phyloP scores from a whole-genome alignment of 2,113 vertebrate species.

The Tretioscincus oriximinensis region DNA sequence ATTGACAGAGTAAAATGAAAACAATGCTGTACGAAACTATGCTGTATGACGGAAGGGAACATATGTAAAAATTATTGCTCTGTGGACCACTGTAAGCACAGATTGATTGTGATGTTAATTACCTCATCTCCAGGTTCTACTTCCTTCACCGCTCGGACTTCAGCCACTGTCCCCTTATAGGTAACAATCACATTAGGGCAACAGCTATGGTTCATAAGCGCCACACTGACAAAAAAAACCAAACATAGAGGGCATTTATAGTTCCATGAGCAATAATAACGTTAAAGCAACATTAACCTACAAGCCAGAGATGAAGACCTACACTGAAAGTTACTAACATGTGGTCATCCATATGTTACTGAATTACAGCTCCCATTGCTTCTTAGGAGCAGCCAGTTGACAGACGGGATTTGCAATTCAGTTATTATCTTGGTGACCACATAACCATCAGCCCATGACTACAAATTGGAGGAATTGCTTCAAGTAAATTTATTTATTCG shows the following conservation, averaged over 20 bases:
- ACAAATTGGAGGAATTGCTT: neutral
- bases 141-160: constrained; percentile 88
- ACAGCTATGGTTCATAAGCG: constrained; percentile 95
- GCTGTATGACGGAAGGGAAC: no score
- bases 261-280: neutral
- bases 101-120: constrained; percentile 38
- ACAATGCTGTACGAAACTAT: no score
- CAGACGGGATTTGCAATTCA: no score
- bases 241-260: constrained; percentile 27
- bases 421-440: no score
- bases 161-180: constrained; percentile 84
- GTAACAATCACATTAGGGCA: constrained; percentile 93
- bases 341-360: no score
- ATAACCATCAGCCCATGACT: neutral
- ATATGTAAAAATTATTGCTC: neutral
- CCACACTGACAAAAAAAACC: constrained; percentile 75
- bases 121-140: constrained; percentile 92
- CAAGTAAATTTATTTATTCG: neutral
- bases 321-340: no score
- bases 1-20: no score
- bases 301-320: neutral
- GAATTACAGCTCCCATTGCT: no score
- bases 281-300: neutral
- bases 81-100: neutral
- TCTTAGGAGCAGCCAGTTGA: no score